A percentile compares a stretch with the other conserved stretches of the same genome.
These are phyloP conservation scores for Perognathus longimembris DNA, from an alignment of 2,113 vertebrate genomes.

Conservation along the genomic window DNA sequence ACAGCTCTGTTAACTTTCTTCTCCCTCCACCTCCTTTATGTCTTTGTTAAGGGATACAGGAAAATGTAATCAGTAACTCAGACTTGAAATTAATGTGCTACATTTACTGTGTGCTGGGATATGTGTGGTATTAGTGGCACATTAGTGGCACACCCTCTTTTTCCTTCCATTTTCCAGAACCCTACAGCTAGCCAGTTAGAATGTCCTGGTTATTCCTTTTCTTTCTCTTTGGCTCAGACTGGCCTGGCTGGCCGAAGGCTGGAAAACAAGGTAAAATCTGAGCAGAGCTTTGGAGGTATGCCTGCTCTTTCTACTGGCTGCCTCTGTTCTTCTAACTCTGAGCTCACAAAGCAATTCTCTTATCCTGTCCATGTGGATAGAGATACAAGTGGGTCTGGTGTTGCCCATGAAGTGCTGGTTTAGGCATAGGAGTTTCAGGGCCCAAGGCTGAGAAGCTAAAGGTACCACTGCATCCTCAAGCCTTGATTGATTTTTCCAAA, in stretches of 20 bases:
- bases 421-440: neutral
- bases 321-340: neutral
- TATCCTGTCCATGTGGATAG: neutral
- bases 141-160: neutral
- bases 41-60: neutral
- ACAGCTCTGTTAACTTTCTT: no score
- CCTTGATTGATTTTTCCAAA: constrained; percentile 16
- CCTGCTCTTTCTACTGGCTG: neutral
- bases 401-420: neutral
- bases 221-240: neutral
- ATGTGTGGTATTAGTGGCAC: neutral
- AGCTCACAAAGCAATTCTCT: neutral
- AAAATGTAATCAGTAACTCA: neutral
- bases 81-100: neutral
- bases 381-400: neutral
- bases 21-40: neutral
- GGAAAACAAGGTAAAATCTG: neutral
- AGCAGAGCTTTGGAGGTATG: neutral
- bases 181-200: neutral
- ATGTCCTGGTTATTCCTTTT: neutral
- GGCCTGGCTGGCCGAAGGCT: neutral
- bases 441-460: neutral
- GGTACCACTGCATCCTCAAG: neutral
- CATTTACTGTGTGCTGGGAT: neutral
- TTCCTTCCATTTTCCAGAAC: neutral